phyloP scores from a whole-genome alignment of 1,140 invertebrate genomes.

The Bombus confusus region DNA sequence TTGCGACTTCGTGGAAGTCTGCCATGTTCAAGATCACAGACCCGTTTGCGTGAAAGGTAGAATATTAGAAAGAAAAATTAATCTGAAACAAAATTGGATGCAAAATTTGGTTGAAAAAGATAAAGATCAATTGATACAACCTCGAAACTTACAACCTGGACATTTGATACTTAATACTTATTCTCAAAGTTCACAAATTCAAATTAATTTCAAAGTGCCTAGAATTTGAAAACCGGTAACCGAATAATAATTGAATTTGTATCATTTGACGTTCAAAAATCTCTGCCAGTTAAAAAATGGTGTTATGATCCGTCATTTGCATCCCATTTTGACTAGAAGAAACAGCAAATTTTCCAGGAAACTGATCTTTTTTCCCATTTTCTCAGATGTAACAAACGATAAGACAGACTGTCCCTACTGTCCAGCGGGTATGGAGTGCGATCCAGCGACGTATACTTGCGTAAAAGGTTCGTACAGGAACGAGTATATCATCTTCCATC shows the following conservation, averaged over 20 bases:
- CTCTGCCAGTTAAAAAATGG: background rate
- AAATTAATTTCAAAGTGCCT: background rate
- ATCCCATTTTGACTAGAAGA: background rate
- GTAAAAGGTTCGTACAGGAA: conserved; percentile 85
- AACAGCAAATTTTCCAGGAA: background rate
- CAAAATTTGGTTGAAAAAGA: background rate
- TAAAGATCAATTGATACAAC: background rate
- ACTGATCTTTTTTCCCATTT: conserved; percentile 21
- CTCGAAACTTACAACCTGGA: background rate
- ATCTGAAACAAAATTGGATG: background rate
- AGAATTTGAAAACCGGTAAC: background rate
- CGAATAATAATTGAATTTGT: background rate
- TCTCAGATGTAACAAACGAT: conserved; percentile 69
- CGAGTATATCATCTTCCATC: conserved; percentile 26
- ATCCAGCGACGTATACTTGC: conserved; percentile 89
- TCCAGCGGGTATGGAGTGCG: conserved; percentile 88
- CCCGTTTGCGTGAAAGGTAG: conserved; percentile 90
- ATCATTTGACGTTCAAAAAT: background rate
- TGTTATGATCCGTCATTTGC: background rate
- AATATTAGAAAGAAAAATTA: conserved; percentile 14
- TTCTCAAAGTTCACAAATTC: background rate
- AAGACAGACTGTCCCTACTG: conserved; percentile 87
- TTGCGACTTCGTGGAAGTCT: conserved; percentile 86
- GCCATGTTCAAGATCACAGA: conserved; percentile 89
- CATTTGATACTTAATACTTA: background rate